These are phyloP conservation scores for Taenaris catops DNA, from an alignment of 2,888 invertebrate species.

Conservation along the genomic window DNA sequence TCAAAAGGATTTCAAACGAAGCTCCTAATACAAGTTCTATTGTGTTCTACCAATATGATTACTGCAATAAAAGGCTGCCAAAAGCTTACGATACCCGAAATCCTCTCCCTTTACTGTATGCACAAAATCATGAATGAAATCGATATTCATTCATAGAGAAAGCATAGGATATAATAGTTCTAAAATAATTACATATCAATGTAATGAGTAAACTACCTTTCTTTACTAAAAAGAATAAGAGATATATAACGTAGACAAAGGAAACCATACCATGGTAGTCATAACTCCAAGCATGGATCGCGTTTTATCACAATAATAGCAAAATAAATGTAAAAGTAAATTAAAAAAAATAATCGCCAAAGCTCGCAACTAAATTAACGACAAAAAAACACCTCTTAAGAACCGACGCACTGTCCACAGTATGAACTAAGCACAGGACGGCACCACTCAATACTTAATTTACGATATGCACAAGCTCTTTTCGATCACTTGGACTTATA, in stretches of 20 bases:
- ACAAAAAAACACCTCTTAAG: slow-evolving; percentile 57
- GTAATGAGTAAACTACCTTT: slow-evolving; percentile 48
- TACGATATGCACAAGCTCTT: slow-evolving; percentile 38
- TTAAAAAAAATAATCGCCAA: slow-evolving; percentile 45
- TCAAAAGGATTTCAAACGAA: slow-evolving; percentile 14
- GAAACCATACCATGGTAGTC: slow-evolving; percentile 80
- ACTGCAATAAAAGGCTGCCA: slow-evolving; percentile 24
- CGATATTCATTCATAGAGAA: slow-evolving; percentile 20
- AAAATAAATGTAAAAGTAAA: slow-evolving; percentile 50
- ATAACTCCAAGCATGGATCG: slow-evolving; percentile 80
- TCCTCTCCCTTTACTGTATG: slow-evolving; percentile 13
- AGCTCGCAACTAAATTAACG: slow-evolving; percentile 65
- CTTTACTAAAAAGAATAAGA: slow-evolving; percentile 54
- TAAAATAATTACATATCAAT: slow-evolving; percentile 27
- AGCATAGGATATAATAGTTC: slow-evolving; percentile 22
- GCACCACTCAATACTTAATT: slow-evolving; percentile 48
- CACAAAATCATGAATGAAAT: slow-evolving; percentile 21
- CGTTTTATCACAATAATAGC: slow-evolving; percentile 66
- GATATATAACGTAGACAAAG: slow-evolving; percentile 71
- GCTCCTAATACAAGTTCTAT: slow-evolving; percentile 16
- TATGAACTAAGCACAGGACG: slow-evolving; percentile 72
- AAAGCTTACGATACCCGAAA: slow-evolving; percentile 18
- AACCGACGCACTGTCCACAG: slow-evolving; percentile 65
- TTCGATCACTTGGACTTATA: slow-evolving; percentile 35
- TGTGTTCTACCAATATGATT: slow-evolving; percentile 20